These are phyloP conservation scores for Tetramorium bicarinatum DNA, from an alignment of 2,888 invertebrate species.

Conservation along the genomic window DNA sequence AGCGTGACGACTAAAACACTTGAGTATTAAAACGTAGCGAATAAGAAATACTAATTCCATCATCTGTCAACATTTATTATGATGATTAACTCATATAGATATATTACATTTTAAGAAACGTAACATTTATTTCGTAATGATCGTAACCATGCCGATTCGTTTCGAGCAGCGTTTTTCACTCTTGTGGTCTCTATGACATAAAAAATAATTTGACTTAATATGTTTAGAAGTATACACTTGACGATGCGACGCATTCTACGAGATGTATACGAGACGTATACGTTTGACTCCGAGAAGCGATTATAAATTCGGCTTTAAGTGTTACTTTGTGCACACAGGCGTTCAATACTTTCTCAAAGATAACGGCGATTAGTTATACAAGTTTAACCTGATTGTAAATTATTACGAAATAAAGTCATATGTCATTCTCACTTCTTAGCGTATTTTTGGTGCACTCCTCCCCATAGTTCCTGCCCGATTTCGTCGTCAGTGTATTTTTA, in stretches of 20 bases:
- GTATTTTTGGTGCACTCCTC: conserved; percentile 22
- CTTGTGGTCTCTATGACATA: neutral
- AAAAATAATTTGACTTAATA: neutral
- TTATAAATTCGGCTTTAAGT: conserved; percentile 50
- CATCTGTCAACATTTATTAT: conserved; percentile 38
- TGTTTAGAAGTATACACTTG: conserved; percentile 2
- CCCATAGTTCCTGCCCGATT: neutral
- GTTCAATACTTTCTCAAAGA: conserved; percentile 29
- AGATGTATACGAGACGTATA: conserved; percentile 37
- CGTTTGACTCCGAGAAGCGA: conserved; percentile 52
- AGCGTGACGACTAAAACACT: conserved; percentile 34
- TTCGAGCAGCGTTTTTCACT: neutral
- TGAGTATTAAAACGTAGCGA: conserved; percentile 20
- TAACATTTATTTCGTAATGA: conserved; percentile 38
- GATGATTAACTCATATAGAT: conserved; percentile 40
- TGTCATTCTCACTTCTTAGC: conserved; percentile 50
- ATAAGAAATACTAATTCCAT: conserved; percentile 39
- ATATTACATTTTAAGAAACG: conserved; percentile 40
- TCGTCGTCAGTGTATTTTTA: conserved; percentile 85
- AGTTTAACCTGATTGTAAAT: conserved; percentile 48
- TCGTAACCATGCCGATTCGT: conserved; percentile 9
- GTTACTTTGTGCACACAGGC: conserved; percentile 50
- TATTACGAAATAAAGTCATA: conserved; percentile 71
- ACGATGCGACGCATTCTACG: conserved; percentile 39
- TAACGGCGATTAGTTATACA: conserved; percentile 20